phyloP scores from a whole-genome alignment of 2,113 vertebrate genomes.

The Seriola rivoliana region DNA sequence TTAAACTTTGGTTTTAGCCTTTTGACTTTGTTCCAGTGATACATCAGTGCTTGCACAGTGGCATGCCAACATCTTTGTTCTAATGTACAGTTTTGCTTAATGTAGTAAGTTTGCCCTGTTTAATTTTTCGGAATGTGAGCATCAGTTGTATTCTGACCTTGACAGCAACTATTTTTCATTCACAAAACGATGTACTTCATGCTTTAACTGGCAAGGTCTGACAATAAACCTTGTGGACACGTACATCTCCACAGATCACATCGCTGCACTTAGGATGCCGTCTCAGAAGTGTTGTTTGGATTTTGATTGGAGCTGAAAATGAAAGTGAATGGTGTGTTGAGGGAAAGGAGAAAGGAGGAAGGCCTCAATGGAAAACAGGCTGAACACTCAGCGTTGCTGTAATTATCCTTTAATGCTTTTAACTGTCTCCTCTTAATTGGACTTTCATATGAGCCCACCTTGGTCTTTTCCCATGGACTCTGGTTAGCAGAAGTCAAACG shows the following conservation, averaged over 20 bases:
- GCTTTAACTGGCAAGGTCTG: conserved; percentile 6
- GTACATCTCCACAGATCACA: conserved; percentile 12
- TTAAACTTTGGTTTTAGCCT: neutral
- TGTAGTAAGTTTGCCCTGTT: neutral
- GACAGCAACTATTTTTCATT: neutral
- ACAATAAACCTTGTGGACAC: neutral
- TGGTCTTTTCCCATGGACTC: conserved; percentile 65
- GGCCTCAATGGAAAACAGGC: conserved; percentile 41
- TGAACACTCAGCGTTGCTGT: conserved; percentile 52
- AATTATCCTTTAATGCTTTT: conserved; percentile 62
- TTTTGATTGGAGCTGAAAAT: conserved; percentile 52
- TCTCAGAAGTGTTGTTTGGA: conserved; percentile 41
- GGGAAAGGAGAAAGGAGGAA: conserved; percentile 15
- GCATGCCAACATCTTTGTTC: neutral
- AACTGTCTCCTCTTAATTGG: conserved; percentile 71
- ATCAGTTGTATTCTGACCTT: neutral
- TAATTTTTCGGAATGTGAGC: conserved; percentile 25
- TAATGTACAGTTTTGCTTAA: neutral
- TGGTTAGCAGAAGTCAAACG: conserved; percentile 63
- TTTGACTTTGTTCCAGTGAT: neutral
- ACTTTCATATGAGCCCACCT: conserved; percentile 64
- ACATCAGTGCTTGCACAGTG: neutral
- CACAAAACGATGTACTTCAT: neutral
- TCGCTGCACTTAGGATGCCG: neutral
- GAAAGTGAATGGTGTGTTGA: conserved; percentile 34